Evolutionary conservation across 2,113 vertebrate species (phyloP).

Genomic region (Emberiza fucata): DNA sequence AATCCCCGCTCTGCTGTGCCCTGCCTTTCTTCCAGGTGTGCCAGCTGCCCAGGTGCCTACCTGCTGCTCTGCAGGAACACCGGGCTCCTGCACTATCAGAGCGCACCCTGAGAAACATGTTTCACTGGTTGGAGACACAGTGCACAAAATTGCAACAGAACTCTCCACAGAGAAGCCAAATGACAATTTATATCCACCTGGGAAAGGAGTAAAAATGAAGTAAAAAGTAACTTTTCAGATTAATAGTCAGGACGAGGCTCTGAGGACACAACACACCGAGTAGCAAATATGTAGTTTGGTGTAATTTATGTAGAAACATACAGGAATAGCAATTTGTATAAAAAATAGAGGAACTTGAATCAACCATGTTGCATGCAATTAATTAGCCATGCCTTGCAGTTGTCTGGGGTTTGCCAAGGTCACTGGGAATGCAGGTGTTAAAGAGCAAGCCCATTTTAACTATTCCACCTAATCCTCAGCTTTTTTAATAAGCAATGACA

Average conservation of each 20-base stretch:
- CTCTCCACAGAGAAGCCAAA: background rate
- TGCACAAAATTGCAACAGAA: background rate
- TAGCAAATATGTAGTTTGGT: background rate
- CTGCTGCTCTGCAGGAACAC: background rate
- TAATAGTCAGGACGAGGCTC: background rate
- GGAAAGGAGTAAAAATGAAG: background rate
- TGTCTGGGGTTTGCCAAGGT: background rate
- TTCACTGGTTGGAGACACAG: rapidly evolving
- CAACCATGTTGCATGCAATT: background rate
- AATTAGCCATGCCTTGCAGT: background rate
- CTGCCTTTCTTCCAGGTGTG: background rate
- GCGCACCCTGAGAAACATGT: rapidly evolving
- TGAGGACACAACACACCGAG: background rate
- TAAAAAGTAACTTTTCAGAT: background rate
- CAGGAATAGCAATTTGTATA: background rate
- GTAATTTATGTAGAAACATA: background rate
- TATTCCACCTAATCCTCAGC: background rate
- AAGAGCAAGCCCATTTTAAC: slow-evolving; percentile 15
- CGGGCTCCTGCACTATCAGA: background rate
- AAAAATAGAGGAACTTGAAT: background rate
- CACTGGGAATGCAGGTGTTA: background rate
- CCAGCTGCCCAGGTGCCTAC: too few species aligned
- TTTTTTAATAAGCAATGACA: background rate
- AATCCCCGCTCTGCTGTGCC: rapidly evolving
- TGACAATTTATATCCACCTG: rapidly evolving